A percentile compares a stretch with the other conserved stretches of the same genome.
These are phyloP conservation scores for Pongo pygmaeus DNA, from an alignment of 2,113 vertebrate species.

Conservation along the genomic window DNA sequence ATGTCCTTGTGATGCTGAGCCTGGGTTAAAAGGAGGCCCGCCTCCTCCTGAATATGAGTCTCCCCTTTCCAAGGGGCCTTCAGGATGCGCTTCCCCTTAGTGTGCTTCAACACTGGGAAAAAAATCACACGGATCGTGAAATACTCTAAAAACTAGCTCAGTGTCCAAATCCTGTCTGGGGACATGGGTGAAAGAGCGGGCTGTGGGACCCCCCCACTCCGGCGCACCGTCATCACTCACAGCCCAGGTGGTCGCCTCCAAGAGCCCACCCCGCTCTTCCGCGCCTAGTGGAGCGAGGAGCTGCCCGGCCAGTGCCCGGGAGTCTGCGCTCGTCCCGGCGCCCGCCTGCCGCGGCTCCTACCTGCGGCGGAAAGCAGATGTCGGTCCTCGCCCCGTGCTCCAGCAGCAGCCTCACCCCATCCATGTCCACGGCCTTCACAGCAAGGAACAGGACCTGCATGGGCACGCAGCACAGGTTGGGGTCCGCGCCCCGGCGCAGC, in stretches of 20 bases:
- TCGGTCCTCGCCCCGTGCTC: constrained; percentile 87
- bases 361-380: constrained; percentile 81
- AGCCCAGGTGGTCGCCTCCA: not conserved
- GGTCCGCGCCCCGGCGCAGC: constrained; percentile 88
- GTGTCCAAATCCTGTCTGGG: not conserved
- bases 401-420: constrained; percentile 85
- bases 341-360: constrained; percentile 27
- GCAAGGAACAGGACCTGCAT: constrained; percentile 89
- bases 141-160: not conserved
- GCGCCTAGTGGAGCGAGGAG: not conserved
- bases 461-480: constrained; percentile 85
- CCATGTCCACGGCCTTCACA: constrained; percentile 86
- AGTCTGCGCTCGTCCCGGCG: not conserved
- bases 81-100: not conserved
- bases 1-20: too few relatives aligned
- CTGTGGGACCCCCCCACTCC: not conserved
- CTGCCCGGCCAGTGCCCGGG: not conserved
- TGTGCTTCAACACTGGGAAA: not conserved
- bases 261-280: too few relatives aligned
- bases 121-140: not conserved
- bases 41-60: not conserved
- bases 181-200: not conserved
- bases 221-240: not conserved
- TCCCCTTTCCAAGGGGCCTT: not conserved
- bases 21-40: not conserved